Conservation (phyloP, 2,888 invertebrate genomes). For the Cephus runcator region DNA sequence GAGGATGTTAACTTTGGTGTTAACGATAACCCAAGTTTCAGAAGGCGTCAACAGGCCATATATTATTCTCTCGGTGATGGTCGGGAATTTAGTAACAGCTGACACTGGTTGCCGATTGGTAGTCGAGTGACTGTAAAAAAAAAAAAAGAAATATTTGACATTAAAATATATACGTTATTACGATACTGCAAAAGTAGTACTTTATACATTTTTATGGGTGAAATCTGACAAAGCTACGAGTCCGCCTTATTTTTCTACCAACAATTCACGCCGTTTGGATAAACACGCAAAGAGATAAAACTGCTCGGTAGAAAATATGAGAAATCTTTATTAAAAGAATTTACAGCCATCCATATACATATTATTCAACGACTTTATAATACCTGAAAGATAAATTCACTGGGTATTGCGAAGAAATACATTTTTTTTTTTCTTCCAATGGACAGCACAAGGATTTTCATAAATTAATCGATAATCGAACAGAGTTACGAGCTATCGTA, state of each 20-base stretch:
- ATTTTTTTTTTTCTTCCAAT: neutral
- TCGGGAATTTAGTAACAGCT: neutral
- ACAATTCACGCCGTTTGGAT: neutral
- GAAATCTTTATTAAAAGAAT: neutral
- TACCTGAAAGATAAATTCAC: neutral
- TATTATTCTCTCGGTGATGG: neutral
- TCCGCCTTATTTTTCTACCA: neutral
- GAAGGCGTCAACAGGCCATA: neutral
- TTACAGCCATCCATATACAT: neutral
- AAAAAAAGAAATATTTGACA: neutral
- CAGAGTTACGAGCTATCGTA: neutral
- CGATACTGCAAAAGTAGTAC: neutral
- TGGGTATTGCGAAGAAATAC: neutral
- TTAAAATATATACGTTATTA: neutral
- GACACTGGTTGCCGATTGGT: neutral
- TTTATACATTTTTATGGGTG: neutral
- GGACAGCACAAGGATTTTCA: neutral
- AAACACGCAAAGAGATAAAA: neutral
- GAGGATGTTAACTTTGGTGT: constrained; percentile 28
- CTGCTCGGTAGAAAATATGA: neutral
- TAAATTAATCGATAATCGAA: neutral
- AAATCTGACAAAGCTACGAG: neutral
- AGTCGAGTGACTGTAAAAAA: neutral
- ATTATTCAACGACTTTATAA: neutral
- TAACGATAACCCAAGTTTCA: neutral